Conservation (phyloP, 2,888 invertebrate genomes). For the Steinernema scapterisci region DNA sequence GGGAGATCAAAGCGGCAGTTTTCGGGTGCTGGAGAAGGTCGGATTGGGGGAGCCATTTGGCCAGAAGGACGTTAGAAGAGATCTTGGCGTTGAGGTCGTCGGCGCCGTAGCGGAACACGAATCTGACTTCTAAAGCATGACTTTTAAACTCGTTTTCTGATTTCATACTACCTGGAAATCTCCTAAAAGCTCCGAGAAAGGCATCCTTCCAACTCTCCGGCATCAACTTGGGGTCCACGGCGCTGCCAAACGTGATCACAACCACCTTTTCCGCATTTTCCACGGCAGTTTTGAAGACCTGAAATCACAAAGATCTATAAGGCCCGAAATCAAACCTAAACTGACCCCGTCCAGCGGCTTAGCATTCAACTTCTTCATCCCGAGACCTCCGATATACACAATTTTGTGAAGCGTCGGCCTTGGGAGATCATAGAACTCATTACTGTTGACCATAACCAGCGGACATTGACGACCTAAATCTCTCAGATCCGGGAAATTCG, state of each 20-base stretch:
- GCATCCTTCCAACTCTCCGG: background rate
- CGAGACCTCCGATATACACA: conserved; percentile 59
- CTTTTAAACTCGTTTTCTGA: background rate
- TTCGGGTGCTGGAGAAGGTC: conserved; percentile 30
- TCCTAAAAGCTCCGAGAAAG: background rate
- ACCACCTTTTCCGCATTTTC: conserved; percentile 8
- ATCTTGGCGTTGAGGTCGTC: background rate
- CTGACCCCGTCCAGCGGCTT: conserved; percentile 45
- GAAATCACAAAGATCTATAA: background rate
- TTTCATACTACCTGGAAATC: background rate
- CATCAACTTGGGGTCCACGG: background rate
- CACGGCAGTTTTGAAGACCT: conserved; percentile 16
- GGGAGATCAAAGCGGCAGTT: conserved; percentile 35
- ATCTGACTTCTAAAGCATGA: background rate
- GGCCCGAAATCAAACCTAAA: background rate
- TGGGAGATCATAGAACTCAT: conserved; percentile 56
- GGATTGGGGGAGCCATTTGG: conserved; percentile 15
- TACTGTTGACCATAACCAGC: conserved; percentile 53
- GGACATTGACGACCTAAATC: conserved; percentile 44
- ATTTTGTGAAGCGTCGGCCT: conserved; percentile 54
- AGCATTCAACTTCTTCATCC: conserved; percentile 50
- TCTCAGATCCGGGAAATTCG: conserved; percentile 52
- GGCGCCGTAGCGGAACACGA: conserved; percentile 7
- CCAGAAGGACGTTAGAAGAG: background rate
- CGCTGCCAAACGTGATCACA: background rate